phyloP scores from a whole-genome alignment of 2,888 invertebrate species.

The Pheosia gnoma region DNA sequence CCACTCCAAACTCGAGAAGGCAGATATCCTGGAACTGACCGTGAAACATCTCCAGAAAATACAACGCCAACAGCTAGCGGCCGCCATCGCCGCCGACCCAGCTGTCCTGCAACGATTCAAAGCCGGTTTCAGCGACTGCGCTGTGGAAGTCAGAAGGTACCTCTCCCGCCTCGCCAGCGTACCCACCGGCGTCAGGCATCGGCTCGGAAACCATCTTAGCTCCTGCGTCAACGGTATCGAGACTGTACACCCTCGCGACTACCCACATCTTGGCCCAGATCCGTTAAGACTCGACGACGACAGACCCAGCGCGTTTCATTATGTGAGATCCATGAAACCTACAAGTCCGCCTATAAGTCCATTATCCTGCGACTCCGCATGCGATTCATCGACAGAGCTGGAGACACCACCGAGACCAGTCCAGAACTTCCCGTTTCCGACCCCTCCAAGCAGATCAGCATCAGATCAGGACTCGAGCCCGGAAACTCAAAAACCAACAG shows the following conservation, averaged over 20 bases:
- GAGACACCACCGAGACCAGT: slow-evolving; percentile 80
- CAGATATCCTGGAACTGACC: slow-evolving; percentile 97
- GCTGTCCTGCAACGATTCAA: slow-evolving; percentile 93
- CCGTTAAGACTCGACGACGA: slow-evolving; percentile 73
- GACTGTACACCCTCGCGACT: slow-evolving; percentile 61
- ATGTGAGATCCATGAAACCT: slow-evolving; percentile 68
- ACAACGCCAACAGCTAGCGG: slow-evolving; percentile 93
- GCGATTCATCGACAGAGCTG: slow-evolving; percentile 84
- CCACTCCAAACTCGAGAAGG: slow-evolving; percentile 97
- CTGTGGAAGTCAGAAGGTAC: slow-evolving; percentile 91
- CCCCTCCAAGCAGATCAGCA: slow-evolving; percentile 85
- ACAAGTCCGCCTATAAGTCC: slow-evolving; percentile 90
- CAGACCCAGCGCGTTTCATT: slow-evolving; percentile 75
- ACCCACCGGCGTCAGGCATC: slow-evolving; percentile 81
- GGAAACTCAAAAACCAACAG: slow-evolving; percentile 77
- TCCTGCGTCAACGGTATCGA: slow-evolving; percentile 86
- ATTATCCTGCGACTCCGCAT: slow-evolving; percentile 87
- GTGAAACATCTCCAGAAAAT: slow-evolving; percentile 96
- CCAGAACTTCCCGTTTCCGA: slow-evolving; percentile 77
- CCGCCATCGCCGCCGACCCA: slow-evolving; percentile 93
- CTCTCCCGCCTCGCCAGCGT: slow-evolving; percentile 87
- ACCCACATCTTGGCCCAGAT: slow-evolving; percentile 85
- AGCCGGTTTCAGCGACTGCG: slow-evolving; percentile 95
- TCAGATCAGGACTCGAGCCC: slow-evolving; percentile 82
- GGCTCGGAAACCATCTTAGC: slow-evolving; percentile 87